Percentiles rank a stretch among this genome's conserved stretches.
phyloP scores from a whole-genome alignment of 1,140 invertebrate genomes.

The Battus philenor region DNA sequence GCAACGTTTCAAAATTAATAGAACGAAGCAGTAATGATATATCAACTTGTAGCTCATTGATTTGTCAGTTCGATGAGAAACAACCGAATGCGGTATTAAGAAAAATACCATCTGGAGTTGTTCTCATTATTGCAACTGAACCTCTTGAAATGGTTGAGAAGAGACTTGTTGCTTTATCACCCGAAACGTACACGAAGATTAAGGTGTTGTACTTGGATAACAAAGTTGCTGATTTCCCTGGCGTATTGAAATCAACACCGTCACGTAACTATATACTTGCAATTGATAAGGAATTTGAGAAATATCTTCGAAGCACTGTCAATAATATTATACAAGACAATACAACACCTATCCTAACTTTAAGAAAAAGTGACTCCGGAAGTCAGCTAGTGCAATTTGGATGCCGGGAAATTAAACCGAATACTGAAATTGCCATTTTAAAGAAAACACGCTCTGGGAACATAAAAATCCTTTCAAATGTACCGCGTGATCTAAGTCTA shows the following conservation, averaged over 20 bases:
- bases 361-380: constrained; percentile 28
- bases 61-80: background rate
- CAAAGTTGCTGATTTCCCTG: constrained; percentile 23
- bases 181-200: constrained; percentile 22
- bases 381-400: constrained; percentile 32
- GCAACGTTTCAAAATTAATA: constrained; percentile 2
- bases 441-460: constrained; percentile 37
- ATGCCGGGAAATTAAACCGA: constrained; percentile 5
- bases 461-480: constrained; percentile 38
- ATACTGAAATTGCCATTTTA: constrained; percentile 32
- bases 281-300: constrained; percentile 56
- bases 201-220: constrained; percentile 23
- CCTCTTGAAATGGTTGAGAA: background rate
- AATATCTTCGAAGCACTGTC: constrained; percentile 27
- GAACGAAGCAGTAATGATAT: background rate
- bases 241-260: constrained; percentile 28
- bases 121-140: constrained; percentile 20
- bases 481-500: constrained; percentile 1
- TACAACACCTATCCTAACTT: constrained; percentile 23
- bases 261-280: constrained; percentile 41
- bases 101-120: constrained; percentile 13
- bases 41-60: background rate
- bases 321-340: constrained; percentile 26
- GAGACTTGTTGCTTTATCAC: background rate
- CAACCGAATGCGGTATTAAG: constrained; percentile 23